A percentile compares a stretch with the other conserved stretches of the same genome.
phyloP scores from a whole-genome alignment of 2,888 invertebrate species.

The Nezara viridula region DNA sequence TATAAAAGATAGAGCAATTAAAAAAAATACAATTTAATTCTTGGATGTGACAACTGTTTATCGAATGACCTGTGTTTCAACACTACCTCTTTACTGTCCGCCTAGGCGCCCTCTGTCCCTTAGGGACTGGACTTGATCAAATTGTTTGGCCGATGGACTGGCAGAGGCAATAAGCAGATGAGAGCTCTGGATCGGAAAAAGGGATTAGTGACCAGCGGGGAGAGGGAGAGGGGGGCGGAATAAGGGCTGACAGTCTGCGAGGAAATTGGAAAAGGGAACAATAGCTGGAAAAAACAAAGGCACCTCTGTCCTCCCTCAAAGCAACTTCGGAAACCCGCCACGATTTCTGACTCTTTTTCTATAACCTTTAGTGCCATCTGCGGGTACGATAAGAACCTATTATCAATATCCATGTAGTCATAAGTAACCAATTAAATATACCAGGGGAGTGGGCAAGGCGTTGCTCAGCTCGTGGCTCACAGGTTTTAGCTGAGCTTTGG shows the following conservation, averaged over 20 bases:
- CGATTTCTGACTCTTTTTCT: not conserved
- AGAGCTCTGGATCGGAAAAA: not conserved
- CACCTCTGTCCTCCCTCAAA: not conserved
- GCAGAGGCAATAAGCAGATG: not conserved
- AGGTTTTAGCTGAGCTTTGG: too few species aligned
- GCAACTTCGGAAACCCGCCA: not conserved
- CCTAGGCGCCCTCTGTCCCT: not conserved
- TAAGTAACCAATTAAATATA: not conserved
- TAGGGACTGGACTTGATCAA: not conserved
- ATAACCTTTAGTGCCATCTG: not conserved
- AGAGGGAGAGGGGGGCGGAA: too few species aligned
- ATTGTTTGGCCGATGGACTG: not conserved
- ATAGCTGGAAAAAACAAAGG: not conserved
- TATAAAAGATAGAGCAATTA: too few species aligned
- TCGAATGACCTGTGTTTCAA: too few species aligned
- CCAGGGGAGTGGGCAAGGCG: too few species aligned
- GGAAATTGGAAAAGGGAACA: constrained; percentile 40
- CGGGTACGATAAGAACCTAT: not conserved
- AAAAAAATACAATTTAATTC: too few species aligned
- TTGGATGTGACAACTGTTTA: too few species aligned
- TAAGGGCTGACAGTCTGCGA: not conserved
- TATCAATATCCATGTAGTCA: not conserved
- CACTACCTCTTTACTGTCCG: not conserved
- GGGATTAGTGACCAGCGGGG: not conserved
- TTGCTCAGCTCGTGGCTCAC: too few species aligned